Percentiles rank a stretch among this genome's conserved stretches.
phyloP scores from a whole-genome alignment of 2,888 invertebrate species.

The Aricia artaxerxes region DNA sequence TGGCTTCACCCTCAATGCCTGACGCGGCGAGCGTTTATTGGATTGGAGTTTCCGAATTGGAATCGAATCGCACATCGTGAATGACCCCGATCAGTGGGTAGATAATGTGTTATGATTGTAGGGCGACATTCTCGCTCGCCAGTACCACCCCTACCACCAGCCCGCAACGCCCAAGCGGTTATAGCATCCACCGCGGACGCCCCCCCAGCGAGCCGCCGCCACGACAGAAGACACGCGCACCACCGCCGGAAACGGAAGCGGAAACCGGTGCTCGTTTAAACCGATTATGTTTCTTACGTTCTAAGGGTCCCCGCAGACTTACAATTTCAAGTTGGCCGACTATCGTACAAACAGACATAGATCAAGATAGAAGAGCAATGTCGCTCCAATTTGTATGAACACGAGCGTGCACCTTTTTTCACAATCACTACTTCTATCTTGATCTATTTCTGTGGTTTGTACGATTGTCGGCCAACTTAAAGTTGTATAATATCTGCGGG shows the following conservation, averaged over 20 bases:
- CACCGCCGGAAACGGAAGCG: conserved; percentile 66
- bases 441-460: too few relatives aligned
- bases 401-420: too few relatives aligned
- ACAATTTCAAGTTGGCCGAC: too few relatives aligned
- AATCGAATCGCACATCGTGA: neutral
- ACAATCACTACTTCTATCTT: too few relatives aligned
- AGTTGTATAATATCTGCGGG: too few relatives aligned
- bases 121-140: conserved; percentile 75
- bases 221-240: conserved; percentile 55
- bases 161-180: conserved; percentile 74
- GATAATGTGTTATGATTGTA: conserved; percentile 69
- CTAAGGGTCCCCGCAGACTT: neutral
- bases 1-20: too few relatives aligned
- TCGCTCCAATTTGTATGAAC: too few relatives aligned
- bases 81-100: conserved; percentile 48
- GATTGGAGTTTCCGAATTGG: neutral
- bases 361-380: too few relatives aligned
- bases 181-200: conserved; percentile 62
- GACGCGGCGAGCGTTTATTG: neutral
- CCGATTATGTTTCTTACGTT: conserved; percentile 35
- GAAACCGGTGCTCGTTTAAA: conserved; percentile 68
- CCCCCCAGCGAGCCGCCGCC: conserved; percentile 42
- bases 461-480: too few relatives aligned
- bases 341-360: too few relatives aligned
- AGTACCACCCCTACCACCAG: conserved; percentile 75